A percentile compares a stretch with the other conserved stretches of the same genome.
Evolutionary conservation across 2,113 vertebrate species (phyloP).

Genomic region (Oplegnathus fasciatus): DNA sequence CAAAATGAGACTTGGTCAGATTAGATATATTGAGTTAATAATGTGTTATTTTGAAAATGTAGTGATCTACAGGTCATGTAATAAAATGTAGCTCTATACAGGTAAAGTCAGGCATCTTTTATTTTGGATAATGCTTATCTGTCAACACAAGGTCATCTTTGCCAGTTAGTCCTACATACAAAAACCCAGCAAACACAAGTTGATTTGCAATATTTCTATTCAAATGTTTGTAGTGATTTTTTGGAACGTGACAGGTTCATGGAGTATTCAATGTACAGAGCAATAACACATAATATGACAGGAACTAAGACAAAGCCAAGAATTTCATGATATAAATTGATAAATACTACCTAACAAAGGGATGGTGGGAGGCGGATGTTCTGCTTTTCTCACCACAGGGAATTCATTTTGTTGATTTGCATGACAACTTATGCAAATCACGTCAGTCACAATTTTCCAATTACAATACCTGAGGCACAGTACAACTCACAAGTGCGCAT

Average conservation of each 20-base stretch:
- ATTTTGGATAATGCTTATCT: neutral
- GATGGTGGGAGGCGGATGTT: conserved; percentile 47
- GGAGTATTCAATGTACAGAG: neutral
- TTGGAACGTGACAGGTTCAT: neutral
- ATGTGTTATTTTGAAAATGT: neutral
- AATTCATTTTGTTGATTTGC: conserved; percentile 60
- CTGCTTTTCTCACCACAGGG: conserved; percentile 39
- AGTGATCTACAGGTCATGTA: too few relatives aligned
- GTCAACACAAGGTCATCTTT: neutral
- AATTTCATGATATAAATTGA: conserved; percentile 49
- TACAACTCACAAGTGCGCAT: neutral
- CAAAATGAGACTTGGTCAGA: neutral
- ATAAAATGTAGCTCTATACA: neutral
- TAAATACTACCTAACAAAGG: conserved; percentile 39
- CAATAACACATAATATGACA: conserved; percentile 1
- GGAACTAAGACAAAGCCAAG: conserved; percentile 28
- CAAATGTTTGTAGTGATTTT: neutral
- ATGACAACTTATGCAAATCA: conserved; percentile 63
- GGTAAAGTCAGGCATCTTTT: neutral
- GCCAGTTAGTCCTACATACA: neutral
- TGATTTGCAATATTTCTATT: neutral
- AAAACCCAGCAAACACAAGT: neutral
- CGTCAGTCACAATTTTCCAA: conserved; percentile 51
- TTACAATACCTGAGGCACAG: conserved; percentile 40
- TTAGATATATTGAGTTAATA: neutral